These are phyloP conservation scores for Protonibea diacanthus DNA, from an alignment of 2,797 vertebrate genomes.

Conservation along the genomic window DNA sequence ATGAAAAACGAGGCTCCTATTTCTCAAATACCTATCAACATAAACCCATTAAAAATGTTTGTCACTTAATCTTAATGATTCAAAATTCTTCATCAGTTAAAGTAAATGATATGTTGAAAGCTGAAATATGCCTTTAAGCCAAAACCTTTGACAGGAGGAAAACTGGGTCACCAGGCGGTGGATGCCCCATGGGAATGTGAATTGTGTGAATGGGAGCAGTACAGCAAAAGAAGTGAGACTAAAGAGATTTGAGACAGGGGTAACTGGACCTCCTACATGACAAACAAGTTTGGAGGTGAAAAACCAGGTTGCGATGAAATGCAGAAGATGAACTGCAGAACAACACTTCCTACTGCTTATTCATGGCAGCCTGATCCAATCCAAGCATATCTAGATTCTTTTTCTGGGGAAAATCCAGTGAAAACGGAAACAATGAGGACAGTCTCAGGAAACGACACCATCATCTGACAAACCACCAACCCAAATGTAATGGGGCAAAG, in stretches of 20 bases:
- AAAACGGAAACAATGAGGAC: slow-evolving; percentile 24
- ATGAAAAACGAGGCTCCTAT: neutral
- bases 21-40: neutral
- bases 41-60: neutral
- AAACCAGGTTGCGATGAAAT: slow-evolving; percentile 6
- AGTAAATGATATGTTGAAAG: slow-evolving; percentile 4
- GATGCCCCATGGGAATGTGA: slow-evolving; percentile 44
- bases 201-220: slow-evolving; percentile 45
- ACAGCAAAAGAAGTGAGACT: slow-evolving; percentile 26
- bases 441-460: slow-evolving; percentile 9
- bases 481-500: neutral
- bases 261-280: slow-evolving; percentile 16
- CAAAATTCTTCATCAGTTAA: neutral
- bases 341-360: neutral
- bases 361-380: neutral
- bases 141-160: slow-evolving; percentile 22
- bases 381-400: neutral
- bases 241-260: slow-evolving; percentile 40
- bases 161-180: slow-evolving; percentile 59
- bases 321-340: neutral
- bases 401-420: slow-evolving; percentile 5
- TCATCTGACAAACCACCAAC: slow-evolving; percentile 13
- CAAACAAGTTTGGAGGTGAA: slow-evolving; percentile 12
- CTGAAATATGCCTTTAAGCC: slow-evolving; percentile 38
- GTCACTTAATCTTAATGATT: neutral